Evolutionary conservation across 2,888 invertebrate genomes (phyloP), one percentile per base, ranked within the genome.

Genomic region (Petrolisthes cinctipes): DNA sequence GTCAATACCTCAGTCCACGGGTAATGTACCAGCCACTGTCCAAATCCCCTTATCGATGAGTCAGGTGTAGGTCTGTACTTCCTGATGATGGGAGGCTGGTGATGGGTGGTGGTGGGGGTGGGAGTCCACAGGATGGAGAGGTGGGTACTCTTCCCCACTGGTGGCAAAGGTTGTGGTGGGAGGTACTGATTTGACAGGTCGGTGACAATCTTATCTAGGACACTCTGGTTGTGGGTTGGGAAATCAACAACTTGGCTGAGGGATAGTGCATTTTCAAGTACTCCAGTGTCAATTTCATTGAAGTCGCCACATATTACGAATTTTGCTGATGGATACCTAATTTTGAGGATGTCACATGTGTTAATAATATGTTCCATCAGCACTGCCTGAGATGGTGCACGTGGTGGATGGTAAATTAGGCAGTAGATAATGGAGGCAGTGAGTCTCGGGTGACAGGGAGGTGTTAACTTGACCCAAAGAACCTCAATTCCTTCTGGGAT

Each of bases 1-100:
- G 71, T 5, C n/a, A n/a, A n/a, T n/a, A 71, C 71, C 71, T 71
- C 71, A 14, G 20, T n/a, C 71, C 71, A 78, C 4, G 78, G 78
- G 1, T 78, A 54, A 6, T 23, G 51, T 9, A 37, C 54, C 4
- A 78, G 14, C 78, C 78, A 78, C 53, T 78, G 53, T 6, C 78
- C 78, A 4, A 78, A 37, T 5, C 5, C 20, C 5, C 20, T 75
- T 23, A 75, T 75, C 23, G 23, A 1, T 20, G 37, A 75, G 7
- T 75, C 61, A 61, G 61, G 23, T 75, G 6, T 73, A 2, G 9
- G 20, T n/a, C 73, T 73, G 20, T 73, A n/a, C 23, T 23, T 73
- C 73, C 7, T 61, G 61, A 23, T 75, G 75, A 20, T 23, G 3
- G 11, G 75, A 5, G 5, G 23, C 11, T 75, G 14, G 75, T 20